These are phyloP conservation scores for Vulpes ferrilata DNA, from an alignment of 2,113 vertebrate species.

Conservation along the genomic window DNA sequence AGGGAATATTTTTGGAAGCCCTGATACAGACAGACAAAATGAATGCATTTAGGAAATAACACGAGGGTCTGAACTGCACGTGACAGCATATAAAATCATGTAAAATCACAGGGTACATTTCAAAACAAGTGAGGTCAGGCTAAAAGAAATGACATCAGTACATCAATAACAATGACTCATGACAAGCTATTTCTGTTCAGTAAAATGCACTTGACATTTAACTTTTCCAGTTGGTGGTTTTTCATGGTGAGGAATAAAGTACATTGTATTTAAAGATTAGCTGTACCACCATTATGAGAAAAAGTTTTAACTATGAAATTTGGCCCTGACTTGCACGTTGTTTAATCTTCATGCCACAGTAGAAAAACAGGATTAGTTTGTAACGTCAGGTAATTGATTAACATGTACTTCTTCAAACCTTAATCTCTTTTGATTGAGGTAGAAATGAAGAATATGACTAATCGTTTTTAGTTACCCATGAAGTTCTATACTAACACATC, in stretches of 20 bases:
- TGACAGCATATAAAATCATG: neutral
- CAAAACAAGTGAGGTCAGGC: slow-evolving; percentile 60
- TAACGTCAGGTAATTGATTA: slow-evolving; percentile 80
- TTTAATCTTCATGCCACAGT: slow-evolving; percentile 67
- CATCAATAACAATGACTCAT: slow-evolving; percentile 70
- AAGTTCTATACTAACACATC: slow-evolving; percentile 53
- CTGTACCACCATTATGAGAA: slow-evolving; percentile 61
- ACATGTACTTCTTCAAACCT: slow-evolving; percentile 59
- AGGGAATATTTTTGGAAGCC: neutral
- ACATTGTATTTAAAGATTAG: slow-evolving; percentile 78
- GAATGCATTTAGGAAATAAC: neutral
- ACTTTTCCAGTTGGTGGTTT: slow-evolving; percentile 64
- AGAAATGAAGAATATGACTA: slow-evolving; percentile 68
- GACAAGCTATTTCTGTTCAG: slow-evolving; percentile 50
- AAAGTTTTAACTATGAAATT: slow-evolving; percentile 62
- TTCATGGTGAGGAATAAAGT: slow-evolving; percentile 46
- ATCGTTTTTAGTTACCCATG: slow-evolving; percentile 51
- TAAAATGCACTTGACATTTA: slow-evolving; percentile 67
- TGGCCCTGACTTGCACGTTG: slow-evolving; percentile 69
- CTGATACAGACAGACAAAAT: neutral
- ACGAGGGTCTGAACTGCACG: neutral
- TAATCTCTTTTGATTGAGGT: slow-evolving; percentile 71
- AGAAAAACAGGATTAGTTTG: slow-evolving; percentile 81
- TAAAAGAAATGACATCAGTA: slow-evolving; percentile 48
- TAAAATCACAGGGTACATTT: slow-evolving; percentile 58